phyloP scores from a whole-genome alignment of 2,113 vertebrate species.

The Coregonus clupeaformis region DNA sequence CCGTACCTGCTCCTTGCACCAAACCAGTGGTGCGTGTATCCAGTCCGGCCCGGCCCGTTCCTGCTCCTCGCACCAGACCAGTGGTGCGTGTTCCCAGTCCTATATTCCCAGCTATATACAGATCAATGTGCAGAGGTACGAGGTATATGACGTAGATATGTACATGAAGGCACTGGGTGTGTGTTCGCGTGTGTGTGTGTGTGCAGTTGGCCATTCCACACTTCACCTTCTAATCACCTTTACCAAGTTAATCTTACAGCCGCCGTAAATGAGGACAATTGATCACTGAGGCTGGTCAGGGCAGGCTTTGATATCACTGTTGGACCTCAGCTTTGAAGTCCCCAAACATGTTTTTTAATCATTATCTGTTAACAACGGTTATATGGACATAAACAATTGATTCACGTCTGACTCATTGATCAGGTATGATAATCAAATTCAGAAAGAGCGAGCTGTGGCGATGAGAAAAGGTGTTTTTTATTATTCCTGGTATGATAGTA shows the following conservation, averaged over 20 bases:
- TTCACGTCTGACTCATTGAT: constrained; percentile 63
- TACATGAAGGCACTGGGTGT: not conserved
- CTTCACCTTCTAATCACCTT: constrained; percentile 46
- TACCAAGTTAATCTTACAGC: constrained; percentile 36
- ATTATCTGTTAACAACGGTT: constrained; percentile 58
- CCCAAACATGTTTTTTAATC: constrained; percentile 49
- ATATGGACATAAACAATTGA: constrained; percentile 63
- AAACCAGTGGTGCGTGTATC: no score
- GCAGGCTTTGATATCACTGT: not conserved
- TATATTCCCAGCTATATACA: no score
- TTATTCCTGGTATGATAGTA: constrained; percentile 35
- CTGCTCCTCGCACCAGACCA: no score
- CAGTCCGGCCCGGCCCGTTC: no score
- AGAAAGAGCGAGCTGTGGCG: constrained; percentile 1
- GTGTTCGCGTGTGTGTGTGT: not conserved
- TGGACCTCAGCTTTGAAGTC: constrained; percentile 53
- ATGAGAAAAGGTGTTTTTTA: constrained; percentile 40
- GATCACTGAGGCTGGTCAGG: constrained; percentile 27
- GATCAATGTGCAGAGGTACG: no score
- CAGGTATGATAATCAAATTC: constrained; percentile 54
- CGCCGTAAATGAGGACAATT: constrained; percentile 33
- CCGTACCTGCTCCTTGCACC: no score
- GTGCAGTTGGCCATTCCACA: not conserved
- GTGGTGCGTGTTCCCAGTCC: no score
- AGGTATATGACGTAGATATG: no score